Evolutionary conservation across 2,797 vertebrate species (phyloP).

Genomic region (Huso huso): DNA sequence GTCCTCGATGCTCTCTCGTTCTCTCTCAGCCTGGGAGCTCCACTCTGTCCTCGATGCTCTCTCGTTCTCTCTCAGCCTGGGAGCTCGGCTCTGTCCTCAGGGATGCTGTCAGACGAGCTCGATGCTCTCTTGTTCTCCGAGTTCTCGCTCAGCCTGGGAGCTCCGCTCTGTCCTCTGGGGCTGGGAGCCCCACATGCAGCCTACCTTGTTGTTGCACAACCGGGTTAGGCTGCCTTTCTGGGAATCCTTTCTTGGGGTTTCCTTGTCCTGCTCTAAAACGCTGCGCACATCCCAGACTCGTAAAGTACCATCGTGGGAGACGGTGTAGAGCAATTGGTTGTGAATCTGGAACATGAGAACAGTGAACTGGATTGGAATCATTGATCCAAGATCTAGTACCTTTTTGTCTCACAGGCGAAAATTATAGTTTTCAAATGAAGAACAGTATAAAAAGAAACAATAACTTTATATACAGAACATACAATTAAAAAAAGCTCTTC

Average conservation of each 20-base stretch:
- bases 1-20: too few species aligned
- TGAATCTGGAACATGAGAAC: slow-evolving; percentile 48
- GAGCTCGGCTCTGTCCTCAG: too few species aligned
- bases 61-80: too few species aligned
- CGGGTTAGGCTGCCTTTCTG: slow-evolving; percentile 53
- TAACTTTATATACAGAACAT: too few species aligned
- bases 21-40: too few species aligned
- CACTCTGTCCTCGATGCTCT: too few species aligned
- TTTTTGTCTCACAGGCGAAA: too few species aligned
- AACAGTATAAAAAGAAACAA: too few species aligned
- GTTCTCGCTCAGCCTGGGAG: slow-evolving; percentile 20
- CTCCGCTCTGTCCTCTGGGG: slow-evolving; percentile 12
- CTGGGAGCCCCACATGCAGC: slow-evolving; percentile 31
- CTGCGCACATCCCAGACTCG: slow-evolving; percentile 62
- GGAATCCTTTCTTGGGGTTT: slow-evolving; percentile 37
- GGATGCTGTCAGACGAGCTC: slow-evolving; percentile 39
- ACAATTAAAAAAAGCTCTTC: too few species aligned
- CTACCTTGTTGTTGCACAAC: slow-evolving; percentile 63
- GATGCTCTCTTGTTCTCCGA: slow-evolving; percentile 31
- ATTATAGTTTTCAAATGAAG: too few species aligned
- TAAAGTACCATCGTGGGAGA: slow-evolving; percentile 59
- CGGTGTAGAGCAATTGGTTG: slow-evolving; percentile 60
- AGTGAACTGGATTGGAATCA: not conserved
- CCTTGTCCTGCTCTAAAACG: slow-evolving; percentile 39
- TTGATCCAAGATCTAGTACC: too few species aligned